A percentile compares a stretch with the other conserved stretches of the same genome.
These are phyloP conservation scores for Anolis sagrei DNA, from an alignment of 2,113 vertebrate species.

Conservation along the genomic window DNA sequence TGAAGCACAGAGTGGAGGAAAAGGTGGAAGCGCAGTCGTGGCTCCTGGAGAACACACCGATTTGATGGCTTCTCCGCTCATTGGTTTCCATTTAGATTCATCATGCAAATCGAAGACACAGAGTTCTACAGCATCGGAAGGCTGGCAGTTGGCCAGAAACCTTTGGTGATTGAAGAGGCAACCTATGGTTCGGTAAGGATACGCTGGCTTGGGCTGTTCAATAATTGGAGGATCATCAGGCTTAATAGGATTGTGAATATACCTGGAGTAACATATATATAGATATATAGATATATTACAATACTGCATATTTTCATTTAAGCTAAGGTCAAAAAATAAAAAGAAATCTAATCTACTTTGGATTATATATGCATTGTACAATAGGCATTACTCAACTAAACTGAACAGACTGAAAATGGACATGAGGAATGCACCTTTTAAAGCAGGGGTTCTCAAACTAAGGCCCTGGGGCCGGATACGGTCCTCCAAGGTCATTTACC, in stretches of 20 bases:
- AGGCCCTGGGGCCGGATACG: no score
- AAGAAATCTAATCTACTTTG: conserved; percentile 24
- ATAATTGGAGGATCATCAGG: conserved; percentile 85
- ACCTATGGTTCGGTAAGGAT: conserved; percentile 91
- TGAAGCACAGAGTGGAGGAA: conserved; percentile 88
- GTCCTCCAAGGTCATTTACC: no score
- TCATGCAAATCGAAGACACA: conserved; percentile 92
- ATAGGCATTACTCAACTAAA: background rate
- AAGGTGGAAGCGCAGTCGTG: conserved; percentile 81
- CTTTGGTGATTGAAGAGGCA: conserved; percentile 93
- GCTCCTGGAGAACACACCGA: conserved; percentile 89
- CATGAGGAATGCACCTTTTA: background rate
- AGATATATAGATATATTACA: background rate
- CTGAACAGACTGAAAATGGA: background rate
- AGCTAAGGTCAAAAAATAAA: background rate
- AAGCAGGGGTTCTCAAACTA: no score
- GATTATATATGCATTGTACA: no score
- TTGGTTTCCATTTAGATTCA: conserved; percentile 94
- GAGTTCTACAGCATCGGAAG: conserved; percentile 88
- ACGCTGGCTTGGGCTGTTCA: conserved; percentile 85
- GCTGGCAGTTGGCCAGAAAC: conserved; percentile 94
- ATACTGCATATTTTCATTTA: background rate
- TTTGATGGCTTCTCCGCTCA: conserved; percentile 93
- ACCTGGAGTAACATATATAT: conserved; percentile 74
- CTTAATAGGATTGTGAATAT: conserved; percentile 86